Percentiles rank a stretch among this genome's conserved stretches.
Conservation (phyloP, 2,797 vertebrate genomes). For the Tympanoctomys barrerae region DNA sequence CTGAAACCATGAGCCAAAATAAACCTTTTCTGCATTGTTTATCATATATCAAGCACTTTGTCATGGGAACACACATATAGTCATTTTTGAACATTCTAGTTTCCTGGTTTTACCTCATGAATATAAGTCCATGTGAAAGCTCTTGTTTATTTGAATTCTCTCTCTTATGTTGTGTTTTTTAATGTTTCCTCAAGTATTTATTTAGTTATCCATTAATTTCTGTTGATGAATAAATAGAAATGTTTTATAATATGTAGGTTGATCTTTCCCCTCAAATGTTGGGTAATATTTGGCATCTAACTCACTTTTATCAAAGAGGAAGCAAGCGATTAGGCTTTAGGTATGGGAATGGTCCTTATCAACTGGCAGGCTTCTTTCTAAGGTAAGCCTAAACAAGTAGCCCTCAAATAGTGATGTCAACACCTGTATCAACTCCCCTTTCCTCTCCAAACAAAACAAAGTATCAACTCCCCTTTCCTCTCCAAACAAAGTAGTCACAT, state of each 20-base stretch:
- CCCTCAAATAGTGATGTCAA: background rate
- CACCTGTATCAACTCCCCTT: background rate
- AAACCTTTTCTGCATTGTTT: background rate
- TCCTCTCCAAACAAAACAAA: constrained; percentile 16
- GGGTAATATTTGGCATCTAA: background rate
- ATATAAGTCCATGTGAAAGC: background rate
- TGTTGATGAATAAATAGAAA: background rate
- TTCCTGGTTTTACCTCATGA: background rate
- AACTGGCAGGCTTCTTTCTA: background rate
- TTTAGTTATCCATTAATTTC: background rate
- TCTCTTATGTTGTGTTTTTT: background rate
- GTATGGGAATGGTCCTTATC: background rate
- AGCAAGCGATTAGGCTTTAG: background rate
- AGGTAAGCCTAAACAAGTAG: background rate
- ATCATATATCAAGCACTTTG: background rate
- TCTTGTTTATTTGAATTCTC: background rate
- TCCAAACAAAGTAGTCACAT: background rate
- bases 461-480: background rate
- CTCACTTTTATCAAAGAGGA: constrained; percentile 22
- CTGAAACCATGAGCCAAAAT: background rate
- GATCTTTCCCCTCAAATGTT: background rate
- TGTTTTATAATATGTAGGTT: background rate
- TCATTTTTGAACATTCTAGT: background rate
- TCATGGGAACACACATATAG: background rate
- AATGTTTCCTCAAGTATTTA: background rate